Percentiles rank a stretch among this genome's conserved stretches.
These are phyloP conservation scores for Ferrisia virgata DNA, from an alignment of 2,888 invertebrate genomes.

Conservation along the genomic window DNA sequence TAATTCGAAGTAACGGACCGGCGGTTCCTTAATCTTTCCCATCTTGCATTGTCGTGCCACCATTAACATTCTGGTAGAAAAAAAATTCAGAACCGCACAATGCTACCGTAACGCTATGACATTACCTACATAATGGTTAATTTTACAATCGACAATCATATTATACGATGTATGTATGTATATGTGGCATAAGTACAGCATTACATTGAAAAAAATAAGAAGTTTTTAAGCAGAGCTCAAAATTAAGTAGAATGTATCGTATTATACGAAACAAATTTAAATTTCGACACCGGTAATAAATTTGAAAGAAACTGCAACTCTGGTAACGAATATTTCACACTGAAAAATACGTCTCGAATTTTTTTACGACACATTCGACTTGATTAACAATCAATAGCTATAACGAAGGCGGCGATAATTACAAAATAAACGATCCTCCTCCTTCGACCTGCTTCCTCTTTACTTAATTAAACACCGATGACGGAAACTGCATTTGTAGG, in stretches of 20 bases:
- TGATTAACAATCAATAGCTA: not conserved
- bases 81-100: not conserved
- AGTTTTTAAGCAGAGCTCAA: not conserved
- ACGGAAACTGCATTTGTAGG: not conserved
- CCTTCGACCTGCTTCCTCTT: not conserved
- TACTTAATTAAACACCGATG: not conserved
- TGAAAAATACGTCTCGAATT: not conserved
- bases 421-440: not conserved
- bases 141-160: not conserved
- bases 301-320: not conserved
- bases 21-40: not conserved
- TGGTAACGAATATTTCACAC: not conserved
- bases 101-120: not conserved
- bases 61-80: not conserved
- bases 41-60: not conserved
- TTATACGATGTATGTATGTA: not conserved
- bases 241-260: not conserved
- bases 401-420: not conserved
- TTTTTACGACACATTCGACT: not conserved
- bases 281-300: not conserved
- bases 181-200: not conserved
- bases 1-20: not conserved
- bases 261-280: not conserved
- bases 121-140: slow-evolving; percentile 2
- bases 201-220: not conserved